Evolutionary conservation across 2,113 vertebrate species (phyloP).

Genomic region (Mobula hypostoma): DNA sequence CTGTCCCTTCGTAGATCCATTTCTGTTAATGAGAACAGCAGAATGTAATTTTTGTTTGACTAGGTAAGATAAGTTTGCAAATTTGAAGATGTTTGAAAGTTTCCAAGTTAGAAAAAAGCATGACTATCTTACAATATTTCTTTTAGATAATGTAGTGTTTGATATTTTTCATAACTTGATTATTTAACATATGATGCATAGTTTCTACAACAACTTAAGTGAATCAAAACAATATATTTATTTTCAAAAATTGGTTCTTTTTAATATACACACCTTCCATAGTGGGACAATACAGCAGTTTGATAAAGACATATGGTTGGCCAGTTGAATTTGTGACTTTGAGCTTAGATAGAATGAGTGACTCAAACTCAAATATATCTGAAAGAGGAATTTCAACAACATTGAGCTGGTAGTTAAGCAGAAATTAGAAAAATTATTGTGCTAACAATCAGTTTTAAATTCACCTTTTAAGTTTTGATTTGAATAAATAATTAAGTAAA

Average conservation of each 20-base stretch:
- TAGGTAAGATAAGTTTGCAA: neutral
- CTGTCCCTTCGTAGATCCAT: neutral
- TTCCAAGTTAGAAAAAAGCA: neutral
- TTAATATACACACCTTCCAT: slow-evolving; percentile 29
- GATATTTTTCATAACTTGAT: neutral
- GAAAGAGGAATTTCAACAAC: neutral
- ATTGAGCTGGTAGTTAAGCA: neutral
- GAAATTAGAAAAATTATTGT: neutral
- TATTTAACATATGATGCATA: neutral
- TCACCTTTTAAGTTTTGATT: neutral
- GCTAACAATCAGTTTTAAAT: neutral
- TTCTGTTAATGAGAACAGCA: neutral
- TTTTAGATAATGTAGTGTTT: neutral
- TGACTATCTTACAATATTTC: neutral
- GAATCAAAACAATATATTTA: neutral
- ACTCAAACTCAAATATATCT: slow-evolving; percentile 37
- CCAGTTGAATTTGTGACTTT: neutral
- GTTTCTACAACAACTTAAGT: neutral
- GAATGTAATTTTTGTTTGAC: neutral
- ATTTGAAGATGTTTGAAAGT: neutral
- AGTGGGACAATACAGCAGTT: slow-evolving; percentile 22
- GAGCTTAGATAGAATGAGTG: slow-evolving; percentile 20
- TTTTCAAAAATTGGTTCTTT: neutral
- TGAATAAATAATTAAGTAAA: neutral
- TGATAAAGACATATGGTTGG: slow-evolving; percentile 38